phyloP scores from a whole-genome alignment of 2,113 vertebrate genomes.

The Synchiropus splendidus region DNA sequence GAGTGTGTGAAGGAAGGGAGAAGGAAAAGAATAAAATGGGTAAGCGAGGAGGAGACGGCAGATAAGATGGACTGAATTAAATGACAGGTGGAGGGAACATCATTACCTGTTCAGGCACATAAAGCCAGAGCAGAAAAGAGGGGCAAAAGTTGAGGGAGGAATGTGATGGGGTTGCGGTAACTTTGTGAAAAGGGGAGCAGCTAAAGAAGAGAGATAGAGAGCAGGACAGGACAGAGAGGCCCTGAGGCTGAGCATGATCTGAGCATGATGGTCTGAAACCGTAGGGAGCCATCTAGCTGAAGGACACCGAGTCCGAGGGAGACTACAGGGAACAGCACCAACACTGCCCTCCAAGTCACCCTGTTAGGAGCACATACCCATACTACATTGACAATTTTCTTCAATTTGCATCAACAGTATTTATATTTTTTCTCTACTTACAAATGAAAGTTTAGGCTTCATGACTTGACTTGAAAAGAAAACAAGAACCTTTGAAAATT shows the following conservation, averaged over 20 bases:
- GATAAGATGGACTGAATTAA: slow-evolving; percentile 10
- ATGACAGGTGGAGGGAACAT: slow-evolving; percentile 15
- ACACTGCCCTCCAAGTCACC: slow-evolving; percentile 46
- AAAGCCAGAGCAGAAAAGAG: slow-evolving; percentile 16
- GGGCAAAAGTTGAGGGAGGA: slow-evolving; percentile 25
- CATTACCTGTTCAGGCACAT: slow-evolving; percentile 46
- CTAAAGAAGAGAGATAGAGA: slow-evolving; percentile 11
- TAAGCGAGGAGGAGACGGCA: slow-evolving; percentile 3
- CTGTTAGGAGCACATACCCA: slow-evolving; percentile 20
- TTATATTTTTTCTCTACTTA: background rate
- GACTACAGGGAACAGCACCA: slow-evolving; percentile 4
- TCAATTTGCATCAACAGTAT: slow-evolving; percentile 10
- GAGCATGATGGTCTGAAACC: slow-evolving; percentile 49
- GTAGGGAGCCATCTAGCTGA: slow-evolving; percentile 28
- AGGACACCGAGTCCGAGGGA: slow-evolving; percentile 1
- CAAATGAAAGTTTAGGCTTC: too few relatives aligned
- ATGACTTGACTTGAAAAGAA: too few relatives aligned
- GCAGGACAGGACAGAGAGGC: slow-evolving; percentile 42
- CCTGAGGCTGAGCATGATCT: slow-evolving; percentile 44
- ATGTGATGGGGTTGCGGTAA: slow-evolving; percentile 13
- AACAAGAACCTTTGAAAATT: too few relatives aligned
- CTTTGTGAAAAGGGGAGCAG: slow-evolving; percentile 4
- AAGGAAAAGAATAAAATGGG: slow-evolving; percentile 1
- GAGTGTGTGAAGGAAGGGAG: background rate
- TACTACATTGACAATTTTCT: slow-evolving; percentile 2